Base-by-base conservation (phyloP, 2,113 vertebrate species). In the Mionectes macconnelli region DNA sequence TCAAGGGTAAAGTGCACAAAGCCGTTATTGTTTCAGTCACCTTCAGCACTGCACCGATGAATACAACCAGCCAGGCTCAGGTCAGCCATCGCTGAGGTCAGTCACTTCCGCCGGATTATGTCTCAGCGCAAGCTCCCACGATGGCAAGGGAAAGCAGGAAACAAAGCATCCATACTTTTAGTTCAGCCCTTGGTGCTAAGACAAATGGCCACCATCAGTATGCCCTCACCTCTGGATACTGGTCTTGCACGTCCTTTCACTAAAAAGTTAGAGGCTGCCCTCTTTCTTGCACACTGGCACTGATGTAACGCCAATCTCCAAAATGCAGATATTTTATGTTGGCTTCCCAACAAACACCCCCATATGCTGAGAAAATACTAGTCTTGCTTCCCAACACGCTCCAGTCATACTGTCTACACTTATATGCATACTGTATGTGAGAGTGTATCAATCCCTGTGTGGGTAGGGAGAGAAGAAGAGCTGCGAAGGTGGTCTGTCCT, bases 341-440 rank as follows among this genome's bases (percentile, higher is more conserved):
- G 12, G 21, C 12, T 25, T 72, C 23, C 39, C 30, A 83, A 30
- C 7, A 49, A 70, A 50, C 33, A 73, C 18, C 17, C 15, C 12
- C 17, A 15, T 25, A 40, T 52, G 44, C 37, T 62, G 24, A 94
- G 14, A 40, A 75, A 86, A 64, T 5, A 76, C 33, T 14, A 9
- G 7, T 28, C 63, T 47, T 73, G 50, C 53, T 70, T 87, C 83
- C 40, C 33, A 60, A 40, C 52, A 20, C 15, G 33, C 12, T 68
- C 6, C 45, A 76, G 19, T n/a, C 80, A 35, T 8, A 19, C 12
- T 59, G 57, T 12, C 27, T 57, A 16, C 23, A 6, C 31, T 52
- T 67, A 24, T 0, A 10, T 3, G 10, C n/a, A 35, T n/a, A 35
- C 28, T 68, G 14, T 17, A 40, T 4, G 4, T 20, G 14, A 62